These are phyloP conservation scores for Drosophila vallismaia DNA, from an alignment of 2,888 invertebrate species.

Conservation along the genomic window DNA sequence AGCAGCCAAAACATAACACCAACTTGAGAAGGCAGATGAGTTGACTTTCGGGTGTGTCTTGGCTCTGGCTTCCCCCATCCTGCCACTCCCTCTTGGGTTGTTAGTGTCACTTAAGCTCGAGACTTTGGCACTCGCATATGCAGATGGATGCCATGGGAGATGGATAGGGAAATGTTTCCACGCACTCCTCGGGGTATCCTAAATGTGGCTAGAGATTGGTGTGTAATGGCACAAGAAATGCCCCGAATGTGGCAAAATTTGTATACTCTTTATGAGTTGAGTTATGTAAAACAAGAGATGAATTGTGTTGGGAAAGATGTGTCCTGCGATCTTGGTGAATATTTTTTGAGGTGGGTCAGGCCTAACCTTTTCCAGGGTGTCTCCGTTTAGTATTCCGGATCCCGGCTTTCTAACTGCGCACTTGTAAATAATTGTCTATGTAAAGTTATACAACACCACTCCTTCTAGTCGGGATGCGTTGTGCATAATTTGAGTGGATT, in stretches of 20 bases:
- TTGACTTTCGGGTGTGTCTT: slow-evolving; percentile 17
- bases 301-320: too few relatives aligned
- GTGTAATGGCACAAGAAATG: slow-evolving; percentile 27
- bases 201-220: slow-evolving; percentile 37
- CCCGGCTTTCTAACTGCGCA: slow-evolving; percentile 57
- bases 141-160: slow-evolving; percentile 44
- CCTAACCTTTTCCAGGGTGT: slow-evolving; percentile 1
- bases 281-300: background rate
- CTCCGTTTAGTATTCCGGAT: slow-evolving; percentile 12
- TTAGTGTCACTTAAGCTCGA: slow-evolving; percentile 79
- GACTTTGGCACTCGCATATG: slow-evolving; percentile 69
- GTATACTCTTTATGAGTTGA: slow-evolving; percentile 2
- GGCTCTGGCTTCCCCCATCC: slow-evolving; percentile 7
- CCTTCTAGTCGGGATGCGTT: slow-evolving; percentile 29
- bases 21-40: slow-evolving; percentile 17
- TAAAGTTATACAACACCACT: slow-evolving; percentile 64
- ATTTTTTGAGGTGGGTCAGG: slow-evolving; percentile 1
- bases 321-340: background rate
- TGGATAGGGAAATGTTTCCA: slow-evolving; percentile 40
- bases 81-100: slow-evolving; percentile 44
- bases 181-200: slow-evolving; percentile 34
- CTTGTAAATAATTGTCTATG: slow-evolving; percentile 79
- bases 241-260: slow-evolving; percentile 17
- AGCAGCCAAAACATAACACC: slow-evolving; percentile 74
- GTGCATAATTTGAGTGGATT: slow-evolving; percentile 70